These are phyloP conservation scores for Huso huso DNA, from an alignment of 2,797 vertebrate genomes.

Conservation along the genomic window DNA sequence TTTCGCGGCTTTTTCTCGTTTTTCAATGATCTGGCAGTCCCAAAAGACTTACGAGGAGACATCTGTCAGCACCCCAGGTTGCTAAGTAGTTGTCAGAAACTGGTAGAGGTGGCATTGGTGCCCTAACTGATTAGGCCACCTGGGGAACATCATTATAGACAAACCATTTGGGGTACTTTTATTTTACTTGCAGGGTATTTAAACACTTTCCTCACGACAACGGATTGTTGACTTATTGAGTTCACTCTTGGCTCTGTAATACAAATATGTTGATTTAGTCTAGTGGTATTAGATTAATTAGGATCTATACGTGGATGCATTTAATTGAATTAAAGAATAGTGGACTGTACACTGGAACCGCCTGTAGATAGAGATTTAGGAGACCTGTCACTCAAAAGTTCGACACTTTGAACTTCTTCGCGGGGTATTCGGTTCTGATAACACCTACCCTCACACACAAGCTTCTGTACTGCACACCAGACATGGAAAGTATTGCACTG, in stretches of 20 bases:
- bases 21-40: slow-evolving; percentile 27
- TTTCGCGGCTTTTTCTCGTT: slow-evolving; percentile 5
- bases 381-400: not conserved
- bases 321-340: not conserved
- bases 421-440: too few relatives aligned
- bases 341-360: not conserved
- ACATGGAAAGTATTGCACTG: too few relatives aligned
- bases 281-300: not conserved
- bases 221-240: slow-evolving; percentile 9
- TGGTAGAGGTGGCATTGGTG: slow-evolving; percentile 33
- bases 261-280: not conserved
- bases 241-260: not conserved
- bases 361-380: not conserved
- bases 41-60: slow-evolving; percentile 23
- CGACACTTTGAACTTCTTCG: too few relatives aligned
- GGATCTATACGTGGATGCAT: not conserved
- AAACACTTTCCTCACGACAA: slow-evolving; percentile 26
- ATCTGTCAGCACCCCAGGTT: slow-evolving; percentile 30
- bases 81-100: slow-evolving; percentile 28
- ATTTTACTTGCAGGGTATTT: slow-evolving; percentile 24
- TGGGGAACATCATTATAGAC: slow-evolving; percentile 35
- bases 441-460: too few relatives aligned
- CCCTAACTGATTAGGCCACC: slow-evolving; percentile 25
- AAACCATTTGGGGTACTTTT: slow-evolving; percentile 38
- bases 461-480: too few relatives aligned